Evolutionary conservation across 2,113 vertebrate species (phyloP).

Genomic region (Macrotus californicus): DNA sequence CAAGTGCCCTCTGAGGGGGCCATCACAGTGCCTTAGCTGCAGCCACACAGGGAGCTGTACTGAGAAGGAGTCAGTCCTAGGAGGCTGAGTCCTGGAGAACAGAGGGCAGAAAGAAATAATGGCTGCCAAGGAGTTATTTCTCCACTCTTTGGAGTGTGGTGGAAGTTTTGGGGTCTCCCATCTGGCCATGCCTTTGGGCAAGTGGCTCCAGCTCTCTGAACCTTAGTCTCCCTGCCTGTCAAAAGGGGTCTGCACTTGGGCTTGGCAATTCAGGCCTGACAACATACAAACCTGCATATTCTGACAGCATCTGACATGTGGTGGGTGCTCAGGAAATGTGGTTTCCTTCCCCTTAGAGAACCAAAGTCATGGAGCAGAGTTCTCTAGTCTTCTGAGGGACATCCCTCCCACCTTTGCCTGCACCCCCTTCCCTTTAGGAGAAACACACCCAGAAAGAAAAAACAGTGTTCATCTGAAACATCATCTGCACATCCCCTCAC

Average conservation of each 20-base stretch:
- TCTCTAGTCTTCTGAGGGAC: neutral
- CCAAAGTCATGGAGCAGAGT: neutral
- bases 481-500: neutral
- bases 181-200: neutral
- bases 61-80: neutral
- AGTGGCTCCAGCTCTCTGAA: neutral
- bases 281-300: neutral
- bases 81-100: neutral
- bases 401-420: neutral
- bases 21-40: neutral
- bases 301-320: neutral
- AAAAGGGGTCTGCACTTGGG: neutral
- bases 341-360: neutral
- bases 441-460: neutral
- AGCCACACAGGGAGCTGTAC: neutral
- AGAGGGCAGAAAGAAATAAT: neutral
- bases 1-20: neutral
- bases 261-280: neutral
- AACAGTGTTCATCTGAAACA: accelerated
- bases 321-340: neutral
- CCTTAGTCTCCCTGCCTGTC: neutral
- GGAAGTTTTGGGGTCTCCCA: neutral
- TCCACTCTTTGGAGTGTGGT: too few relatives aligned
- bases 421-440: neutral
- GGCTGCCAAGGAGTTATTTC: neutral